These are phyloP conservation scores for Myotis myotis DNA, from an alignment of 2,797 vertebrate genomes.

Conservation along the genomic window DNA sequence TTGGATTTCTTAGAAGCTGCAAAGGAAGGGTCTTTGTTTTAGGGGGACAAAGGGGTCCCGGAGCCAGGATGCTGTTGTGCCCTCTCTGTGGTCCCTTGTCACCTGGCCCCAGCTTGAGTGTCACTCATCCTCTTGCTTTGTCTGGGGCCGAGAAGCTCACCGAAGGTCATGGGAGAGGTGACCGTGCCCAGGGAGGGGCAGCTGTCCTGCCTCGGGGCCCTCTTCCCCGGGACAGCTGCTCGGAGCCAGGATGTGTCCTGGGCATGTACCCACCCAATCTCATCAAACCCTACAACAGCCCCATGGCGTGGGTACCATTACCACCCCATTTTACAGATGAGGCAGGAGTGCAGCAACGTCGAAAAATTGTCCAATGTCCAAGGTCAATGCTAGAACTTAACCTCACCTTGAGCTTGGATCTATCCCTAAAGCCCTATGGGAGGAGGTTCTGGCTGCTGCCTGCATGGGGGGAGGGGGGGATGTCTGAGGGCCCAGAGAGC, in stretches of 20 bases:
- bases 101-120: background rate
- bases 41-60: background rate
- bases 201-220: background rate
- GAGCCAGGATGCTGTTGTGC: background rate
- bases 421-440: background rate
- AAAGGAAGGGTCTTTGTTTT: background rate
- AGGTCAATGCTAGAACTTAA: background rate
- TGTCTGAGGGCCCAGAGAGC: background rate
- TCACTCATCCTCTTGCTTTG: background rate
- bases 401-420: background rate
- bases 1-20: background rate
- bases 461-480: background rate
- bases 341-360: background rate
- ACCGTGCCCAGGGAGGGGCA: background rate
- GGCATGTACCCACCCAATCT: background rate
- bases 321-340: background rate
- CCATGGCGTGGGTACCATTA: rapidly evolving
- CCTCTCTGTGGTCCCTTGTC: background rate
- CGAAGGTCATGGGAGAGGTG: background rate
- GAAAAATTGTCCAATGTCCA: background rate
- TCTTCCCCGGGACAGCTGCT: background rate
- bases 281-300: background rate
- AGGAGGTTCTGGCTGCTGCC: background rate
- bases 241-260: rapidly evolving
- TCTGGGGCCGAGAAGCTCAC: background rate